phyloP scores from a whole-genome alignment of 2,888 invertebrate genomes.

The Andrena dorsata region DNA sequence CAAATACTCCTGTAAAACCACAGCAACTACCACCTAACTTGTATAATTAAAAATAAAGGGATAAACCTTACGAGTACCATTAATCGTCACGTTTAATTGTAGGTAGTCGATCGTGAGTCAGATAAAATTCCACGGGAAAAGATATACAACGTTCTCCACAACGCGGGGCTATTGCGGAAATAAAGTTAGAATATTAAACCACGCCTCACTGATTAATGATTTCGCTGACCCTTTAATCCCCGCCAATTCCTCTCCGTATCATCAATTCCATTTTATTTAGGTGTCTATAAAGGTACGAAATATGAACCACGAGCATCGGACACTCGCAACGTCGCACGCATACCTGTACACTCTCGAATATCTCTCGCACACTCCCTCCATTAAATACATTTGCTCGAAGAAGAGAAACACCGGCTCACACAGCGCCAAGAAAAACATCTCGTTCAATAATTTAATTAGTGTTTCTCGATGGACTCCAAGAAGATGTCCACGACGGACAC shows the following conservation, averaged over 20 bases:
- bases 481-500: constrained; percentile 80
- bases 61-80: neutral
- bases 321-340: neutral
- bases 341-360: neutral
- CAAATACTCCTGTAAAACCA: neutral
- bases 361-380: neutral
- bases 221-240: neutral
- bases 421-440: neutral
- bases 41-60: neutral
- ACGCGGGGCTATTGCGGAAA: constrained; percentile 86
- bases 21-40: neutral
- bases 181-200: constrained; percentile 35
- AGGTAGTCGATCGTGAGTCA: constrained; percentile 91
- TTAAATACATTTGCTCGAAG: neutral
- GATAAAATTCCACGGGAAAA: constrained; percentile 92
- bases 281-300: constrained; percentile 1
- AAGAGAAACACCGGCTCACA: neutral
- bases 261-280: neutral
- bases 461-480: constrained; percentile 44
- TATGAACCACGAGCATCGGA: neutral
- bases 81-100: constrained; percentile 52
- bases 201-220: neutral
- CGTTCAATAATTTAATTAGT: neutral
- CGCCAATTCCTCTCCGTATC: neutral
- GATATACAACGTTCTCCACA: constrained; percentile 91